Percentiles rank a stretch among this genome's conserved stretches.
These are phyloP conservation scores for Phyllostomus discolor DNA, from an alignment of 2,113 vertebrate species.

Conservation along the genomic window DNA sequence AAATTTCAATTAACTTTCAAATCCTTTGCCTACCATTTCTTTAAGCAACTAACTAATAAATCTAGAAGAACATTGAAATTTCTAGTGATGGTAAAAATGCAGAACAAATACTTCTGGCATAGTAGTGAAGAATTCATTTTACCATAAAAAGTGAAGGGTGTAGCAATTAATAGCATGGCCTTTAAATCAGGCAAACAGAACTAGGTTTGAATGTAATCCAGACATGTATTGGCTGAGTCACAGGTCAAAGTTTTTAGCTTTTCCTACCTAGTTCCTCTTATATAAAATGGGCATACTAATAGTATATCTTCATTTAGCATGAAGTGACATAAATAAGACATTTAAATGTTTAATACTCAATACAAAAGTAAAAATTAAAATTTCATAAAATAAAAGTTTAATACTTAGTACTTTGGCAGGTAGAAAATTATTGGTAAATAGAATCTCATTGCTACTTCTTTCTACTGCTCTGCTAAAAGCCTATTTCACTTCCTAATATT, in stretches of 20 bases:
- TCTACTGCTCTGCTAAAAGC: background rate
- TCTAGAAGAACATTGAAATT: constrained; percentile 1
- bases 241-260: background rate
- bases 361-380: background rate
- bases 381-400: background rate
- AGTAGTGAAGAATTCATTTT: background rate
- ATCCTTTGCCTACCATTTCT: background rate
- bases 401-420: background rate
- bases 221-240: background rate
- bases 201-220: background rate
- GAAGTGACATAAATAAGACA: background rate
- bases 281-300: background rate
- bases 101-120: background rate
- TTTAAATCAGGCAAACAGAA: background rate
- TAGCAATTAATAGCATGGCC: background rate
- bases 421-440: background rate
- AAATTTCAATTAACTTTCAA: background rate
- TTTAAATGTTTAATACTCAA: background rate
- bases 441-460: background rate
- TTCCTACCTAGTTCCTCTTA: background rate
- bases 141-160: background rate
- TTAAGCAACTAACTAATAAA: background rate
- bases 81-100: background rate
- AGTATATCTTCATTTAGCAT: background rate
- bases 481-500: background rate